Percentiles rank a stretch among this genome's conserved stretches.
These are phyloP conservation scores for Caenorhabditis sp. DNA, from an alignment of 2,888 invertebrate species.

Conservation along the genomic window DNA sequence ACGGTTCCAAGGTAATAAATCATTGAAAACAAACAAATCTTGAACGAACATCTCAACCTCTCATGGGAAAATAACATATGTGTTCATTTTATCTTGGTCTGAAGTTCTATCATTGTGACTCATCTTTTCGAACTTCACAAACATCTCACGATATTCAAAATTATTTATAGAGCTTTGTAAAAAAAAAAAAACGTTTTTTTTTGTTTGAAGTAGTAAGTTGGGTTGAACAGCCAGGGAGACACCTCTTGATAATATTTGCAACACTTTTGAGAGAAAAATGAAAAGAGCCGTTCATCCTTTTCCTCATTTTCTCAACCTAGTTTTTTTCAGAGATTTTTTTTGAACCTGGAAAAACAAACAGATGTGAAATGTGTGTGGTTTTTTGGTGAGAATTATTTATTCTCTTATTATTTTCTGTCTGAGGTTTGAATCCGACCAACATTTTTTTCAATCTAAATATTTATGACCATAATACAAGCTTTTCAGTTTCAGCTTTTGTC, in stretches of 20 bases:
- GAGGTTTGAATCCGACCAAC: no score
- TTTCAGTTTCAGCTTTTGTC: no score
- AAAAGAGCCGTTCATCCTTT: not conserved
- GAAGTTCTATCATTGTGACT: not conserved
- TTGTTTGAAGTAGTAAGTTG: not conserved
- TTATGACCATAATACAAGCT: no score
- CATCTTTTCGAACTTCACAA: not conserved
- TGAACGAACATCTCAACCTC: not conserved
- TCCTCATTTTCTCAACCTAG: not conserved
- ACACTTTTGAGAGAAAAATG: not conserved
- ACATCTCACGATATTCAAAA: not conserved
- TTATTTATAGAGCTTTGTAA: not conserved
- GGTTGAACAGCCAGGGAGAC: not conserved
- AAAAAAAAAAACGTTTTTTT: not conserved
- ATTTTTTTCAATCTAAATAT: no score
- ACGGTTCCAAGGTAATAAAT: not conserved
- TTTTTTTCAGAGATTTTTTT: no score
- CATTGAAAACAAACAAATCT: constrained; percentile 1
- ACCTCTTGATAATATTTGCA: not conserved
- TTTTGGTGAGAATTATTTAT: no score
- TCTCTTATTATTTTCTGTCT: no score
- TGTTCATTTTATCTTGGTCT: not conserved
- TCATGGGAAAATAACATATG: not conserved
- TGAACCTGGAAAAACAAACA: not conserved
- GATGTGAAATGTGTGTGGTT: not conserved